A percentile compares a stretch with the other conserved stretches of the same genome.
Conservation (phyloP, 2,888 invertebrate genomes). For the Drosophila emarginata region DNA sequence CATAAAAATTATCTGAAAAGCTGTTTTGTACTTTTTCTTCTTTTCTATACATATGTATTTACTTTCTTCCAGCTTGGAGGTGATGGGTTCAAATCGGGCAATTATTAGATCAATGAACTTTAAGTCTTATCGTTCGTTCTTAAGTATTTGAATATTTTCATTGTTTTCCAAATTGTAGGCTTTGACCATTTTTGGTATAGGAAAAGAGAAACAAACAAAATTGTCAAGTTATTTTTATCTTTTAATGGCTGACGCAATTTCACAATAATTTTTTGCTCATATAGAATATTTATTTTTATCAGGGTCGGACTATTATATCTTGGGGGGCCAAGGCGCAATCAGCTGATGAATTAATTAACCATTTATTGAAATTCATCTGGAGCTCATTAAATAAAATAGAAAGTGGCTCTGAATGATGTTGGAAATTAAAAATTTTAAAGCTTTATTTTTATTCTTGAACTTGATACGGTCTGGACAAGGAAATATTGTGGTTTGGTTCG, state of each 20-base stretch:
- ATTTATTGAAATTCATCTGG: too few relatives aligned
- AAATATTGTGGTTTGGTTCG: neutral
- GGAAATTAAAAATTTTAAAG: neutral
- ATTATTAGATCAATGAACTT: conserved; percentile 51
- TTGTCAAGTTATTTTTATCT: conserved; percentile 50
- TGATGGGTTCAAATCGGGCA: conserved; percentile 3
- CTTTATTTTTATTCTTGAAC: conserved; percentile 11
- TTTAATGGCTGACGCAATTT: conserved; percentile 53
- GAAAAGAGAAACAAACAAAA: neutral
- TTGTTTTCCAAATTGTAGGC: conserved; percentile 4
- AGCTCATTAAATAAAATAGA: neutral
- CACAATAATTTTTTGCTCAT: conserved; percentile 43
- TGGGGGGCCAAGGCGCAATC: neutral
- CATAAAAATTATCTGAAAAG: conserved; percentile 50
- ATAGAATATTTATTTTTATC: neutral
- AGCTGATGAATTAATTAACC: too few relatives aligned
- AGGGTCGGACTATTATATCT: neutral
- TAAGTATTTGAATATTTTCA: conserved; percentile 16
- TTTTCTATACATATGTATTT: neutral
- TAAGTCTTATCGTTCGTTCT: conserved; percentile 11
- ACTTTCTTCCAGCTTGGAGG: neutral
- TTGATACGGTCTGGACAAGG: neutral
- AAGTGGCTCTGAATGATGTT: too few relatives aligned
- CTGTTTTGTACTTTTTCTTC: conserved; percentile 17
- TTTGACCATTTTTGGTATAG: conserved; percentile 34